phyloP scores from a whole-genome alignment of 2,113 vertebrate species.

The Herpetotheres cachinnans region DNA sequence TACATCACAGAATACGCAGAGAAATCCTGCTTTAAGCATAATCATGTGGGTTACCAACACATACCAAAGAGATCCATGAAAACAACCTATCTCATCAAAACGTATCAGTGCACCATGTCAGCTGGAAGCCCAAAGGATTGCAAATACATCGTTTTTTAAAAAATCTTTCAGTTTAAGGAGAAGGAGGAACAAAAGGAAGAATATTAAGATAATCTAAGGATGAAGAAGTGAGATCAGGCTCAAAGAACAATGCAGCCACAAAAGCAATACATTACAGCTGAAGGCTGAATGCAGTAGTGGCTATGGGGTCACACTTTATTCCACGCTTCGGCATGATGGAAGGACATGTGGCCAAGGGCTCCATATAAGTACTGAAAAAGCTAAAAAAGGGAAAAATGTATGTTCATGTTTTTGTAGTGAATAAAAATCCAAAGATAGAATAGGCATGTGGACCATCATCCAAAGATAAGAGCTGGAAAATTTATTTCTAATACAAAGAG shows the following conservation, averaged over 20 bases:
- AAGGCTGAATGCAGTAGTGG: background rate
- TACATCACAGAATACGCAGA: background rate
- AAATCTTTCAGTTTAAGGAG: background rate
- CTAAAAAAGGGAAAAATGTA: background rate
- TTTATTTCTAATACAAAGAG: background rate
- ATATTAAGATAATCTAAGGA: background rate
- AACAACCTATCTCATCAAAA: background rate
- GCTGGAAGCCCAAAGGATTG: background rate
- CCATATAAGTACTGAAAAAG: background rate
- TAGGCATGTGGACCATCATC: background rate
- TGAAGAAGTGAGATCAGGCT: background rate
- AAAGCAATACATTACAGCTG: background rate
- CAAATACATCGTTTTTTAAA: background rate
- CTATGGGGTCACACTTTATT: background rate
- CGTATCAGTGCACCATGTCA: fast-evolving
- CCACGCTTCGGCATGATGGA: background rate
- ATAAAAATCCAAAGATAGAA: background rate
- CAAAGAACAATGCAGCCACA: background rate
- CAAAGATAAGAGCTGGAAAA: background rate
- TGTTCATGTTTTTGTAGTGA: background rate
- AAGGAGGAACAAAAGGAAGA: background rate
- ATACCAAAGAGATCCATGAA: background rate
- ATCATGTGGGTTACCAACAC: background rate
- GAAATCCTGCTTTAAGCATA: background rate
- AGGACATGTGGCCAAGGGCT: background rate